Evolutionary conservation across 2,113 vertebrate species (phyloP).

Genomic region (Prinia subflava): DNA sequence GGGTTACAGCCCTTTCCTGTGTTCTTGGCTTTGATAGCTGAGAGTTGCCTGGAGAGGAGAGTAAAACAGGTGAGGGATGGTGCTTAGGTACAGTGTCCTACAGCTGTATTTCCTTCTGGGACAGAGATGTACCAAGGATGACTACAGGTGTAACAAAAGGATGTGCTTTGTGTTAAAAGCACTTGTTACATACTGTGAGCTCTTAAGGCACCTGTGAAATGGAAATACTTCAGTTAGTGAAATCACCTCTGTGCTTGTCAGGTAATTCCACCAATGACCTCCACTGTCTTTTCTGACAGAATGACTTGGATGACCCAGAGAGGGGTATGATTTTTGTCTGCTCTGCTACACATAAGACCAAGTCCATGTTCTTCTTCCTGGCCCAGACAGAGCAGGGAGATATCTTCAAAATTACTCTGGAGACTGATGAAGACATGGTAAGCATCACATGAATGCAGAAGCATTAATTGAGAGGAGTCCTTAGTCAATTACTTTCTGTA

Average conservation of each 20-base stretch:
- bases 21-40: background rate
- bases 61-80: background rate
- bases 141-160: accelerated
- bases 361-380: slow-evolving; percentile 99
- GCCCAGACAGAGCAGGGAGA: slow-evolving; percentile 98
- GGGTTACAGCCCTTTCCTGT: background rate
- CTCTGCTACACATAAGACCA: slow-evolving; percentile 98
- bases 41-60: background rate
- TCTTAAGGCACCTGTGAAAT: background rate
- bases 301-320: slow-evolving; percentile 97
- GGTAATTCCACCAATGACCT: background rate
- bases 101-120: background rate
- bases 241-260: background rate
- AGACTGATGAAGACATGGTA: slow-evolving; percentile 99
- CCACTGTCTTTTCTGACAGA: slow-evolving; percentile 70
- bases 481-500: background rate
- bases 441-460: background rate
- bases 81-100: background rate
- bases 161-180: background rate
- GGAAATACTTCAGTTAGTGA: background rate
- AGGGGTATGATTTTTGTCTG: slow-evolving; percentile 99
- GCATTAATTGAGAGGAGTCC: background rate
- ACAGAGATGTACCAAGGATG: background rate
- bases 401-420: slow-evolving; percentile 97
- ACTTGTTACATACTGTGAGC: accelerated